Evolutionary conservation across 2,888 invertebrate species (phyloP).

Genomic region (Melanostoma mellinum): DNA sequence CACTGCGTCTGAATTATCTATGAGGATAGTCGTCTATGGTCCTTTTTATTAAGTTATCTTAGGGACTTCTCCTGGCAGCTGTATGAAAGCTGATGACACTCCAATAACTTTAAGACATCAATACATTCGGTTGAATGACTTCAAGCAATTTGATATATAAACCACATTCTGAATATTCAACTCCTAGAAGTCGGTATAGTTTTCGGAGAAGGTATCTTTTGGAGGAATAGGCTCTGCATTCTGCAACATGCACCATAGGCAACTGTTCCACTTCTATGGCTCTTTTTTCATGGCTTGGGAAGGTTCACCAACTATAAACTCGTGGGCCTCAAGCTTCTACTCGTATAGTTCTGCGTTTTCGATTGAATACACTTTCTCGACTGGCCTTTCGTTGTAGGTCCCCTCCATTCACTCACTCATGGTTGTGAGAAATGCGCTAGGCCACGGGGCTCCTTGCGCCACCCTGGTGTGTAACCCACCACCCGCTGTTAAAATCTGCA

Average conservation of each 20-base stretch:
- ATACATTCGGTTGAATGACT: slow-evolving; percentile 38
- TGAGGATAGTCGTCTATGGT: slow-evolving; percentile 22
- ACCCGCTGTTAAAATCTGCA: slow-evolving; percentile 69
- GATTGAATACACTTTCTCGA: slow-evolving; percentile 51
- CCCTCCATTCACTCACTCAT: no score
- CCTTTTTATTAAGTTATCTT: not conserved
- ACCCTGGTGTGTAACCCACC: slow-evolving; percentile 38
- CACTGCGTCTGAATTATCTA: slow-evolving; percentile 6
- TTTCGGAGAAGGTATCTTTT: slow-evolving; percentile 64
- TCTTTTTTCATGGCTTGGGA: slow-evolving; percentile 52
- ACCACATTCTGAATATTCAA: slow-evolving; percentile 65
- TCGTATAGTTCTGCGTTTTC: slow-evolving; percentile 68
- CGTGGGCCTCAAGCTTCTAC: slow-evolving; percentile 48
- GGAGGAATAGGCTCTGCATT: slow-evolving; percentile 8
- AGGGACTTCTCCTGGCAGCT: slow-evolving; percentile 40
- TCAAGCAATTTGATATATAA: slow-evolving; percentile 71
- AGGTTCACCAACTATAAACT: slow-evolving; percentile 41
- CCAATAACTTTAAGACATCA: slow-evolving; percentile 50
- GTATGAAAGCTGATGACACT: slow-evolving; percentile 40
- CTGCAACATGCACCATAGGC: slow-evolving; percentile 50
- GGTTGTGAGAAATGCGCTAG: slow-evolving; percentile 64
- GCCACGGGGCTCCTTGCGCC: slow-evolving; percentile 43
- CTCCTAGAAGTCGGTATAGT: slow-evolving; percentile 67
- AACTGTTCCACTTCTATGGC: slow-evolving; percentile 63
- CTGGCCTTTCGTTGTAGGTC: not conserved